Conservation (phyloP, 2,797 vertebrate genomes). For the Tympanoctomys barrerae region DNA sequence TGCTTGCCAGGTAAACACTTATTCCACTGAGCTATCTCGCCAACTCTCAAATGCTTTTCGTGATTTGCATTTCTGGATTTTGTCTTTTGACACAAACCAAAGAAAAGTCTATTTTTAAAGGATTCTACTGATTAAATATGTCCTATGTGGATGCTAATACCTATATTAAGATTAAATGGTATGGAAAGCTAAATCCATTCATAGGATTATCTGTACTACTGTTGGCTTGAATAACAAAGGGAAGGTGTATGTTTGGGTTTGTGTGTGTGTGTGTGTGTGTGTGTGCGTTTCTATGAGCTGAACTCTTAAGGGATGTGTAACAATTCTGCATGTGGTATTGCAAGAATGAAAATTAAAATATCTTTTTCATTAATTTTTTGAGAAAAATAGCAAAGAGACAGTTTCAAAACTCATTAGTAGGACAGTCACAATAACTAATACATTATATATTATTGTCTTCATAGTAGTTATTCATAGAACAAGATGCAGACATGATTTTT, state of each 20-base stretch:
- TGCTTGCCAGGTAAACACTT: no score
- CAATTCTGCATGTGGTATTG: no score
- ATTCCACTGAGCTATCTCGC: no score
- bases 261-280: background rate
- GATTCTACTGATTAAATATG: background rate
- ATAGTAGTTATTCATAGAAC: no score
- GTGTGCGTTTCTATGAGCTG: no score
- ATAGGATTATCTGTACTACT: background rate
- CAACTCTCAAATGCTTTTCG: background rate
- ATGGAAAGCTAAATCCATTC: background rate
- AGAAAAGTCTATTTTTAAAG: slow-evolving; percentile 28
- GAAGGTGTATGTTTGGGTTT: background rate
- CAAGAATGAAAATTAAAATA: no score
- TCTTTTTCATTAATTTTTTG: no score
- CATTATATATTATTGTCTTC: no score
- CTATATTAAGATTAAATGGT: background rate
- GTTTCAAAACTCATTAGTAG: no score
- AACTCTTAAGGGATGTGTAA: no score
- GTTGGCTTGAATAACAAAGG: background rate
- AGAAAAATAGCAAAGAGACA: no score
- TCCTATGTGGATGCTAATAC: background rate
- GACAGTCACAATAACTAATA: background rate
- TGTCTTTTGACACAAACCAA: background rate
- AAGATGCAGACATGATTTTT: no score
- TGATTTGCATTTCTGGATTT: background rate